phyloP scores from a whole-genome alignment of 2,113 vertebrate genomes.

The Gopherus flavomarginatus region DNA sequence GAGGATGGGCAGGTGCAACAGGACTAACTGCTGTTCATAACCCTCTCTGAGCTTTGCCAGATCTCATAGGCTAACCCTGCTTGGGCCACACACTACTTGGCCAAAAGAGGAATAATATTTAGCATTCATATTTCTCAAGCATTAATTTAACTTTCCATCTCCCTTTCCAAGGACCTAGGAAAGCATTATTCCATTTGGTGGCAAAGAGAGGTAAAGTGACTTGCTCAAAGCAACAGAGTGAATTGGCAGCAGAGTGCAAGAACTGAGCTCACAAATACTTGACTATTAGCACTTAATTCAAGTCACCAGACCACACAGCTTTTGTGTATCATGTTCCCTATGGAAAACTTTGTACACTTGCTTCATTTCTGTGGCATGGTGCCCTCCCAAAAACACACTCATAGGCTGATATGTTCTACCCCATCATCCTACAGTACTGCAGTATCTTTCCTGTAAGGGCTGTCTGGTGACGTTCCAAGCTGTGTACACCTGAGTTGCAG shows the following conservation, averaged over 20 bases:
- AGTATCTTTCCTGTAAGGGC: background rate
- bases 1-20: background rate
- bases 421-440: background rate
- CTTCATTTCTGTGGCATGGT: background rate
- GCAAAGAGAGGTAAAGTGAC: background rate
- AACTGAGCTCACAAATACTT: background rate
- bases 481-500: background rate
- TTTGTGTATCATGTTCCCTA: background rate
- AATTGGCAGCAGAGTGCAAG: background rate
- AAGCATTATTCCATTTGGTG: background rate
- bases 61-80: background rate
- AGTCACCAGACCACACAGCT: background rate
- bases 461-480: background rate
- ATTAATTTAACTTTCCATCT: background rate
- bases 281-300: background rate
- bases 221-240: background rate
- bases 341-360: background rate
- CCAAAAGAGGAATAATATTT: background rate
- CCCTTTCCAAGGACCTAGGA: background rate
- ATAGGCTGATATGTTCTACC: background rate
- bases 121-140: background rate
- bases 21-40: background rate
- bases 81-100: background rate
- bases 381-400: background rate
- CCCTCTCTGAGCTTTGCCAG: background rate